A percentile compares a stretch with the other conserved stretches of the same genome.
These are phyloP conservation scores for Varanus komodoensis DNA, from an alignment of 2,113 vertebrate species.

Conservation along the genomic window DNA sequence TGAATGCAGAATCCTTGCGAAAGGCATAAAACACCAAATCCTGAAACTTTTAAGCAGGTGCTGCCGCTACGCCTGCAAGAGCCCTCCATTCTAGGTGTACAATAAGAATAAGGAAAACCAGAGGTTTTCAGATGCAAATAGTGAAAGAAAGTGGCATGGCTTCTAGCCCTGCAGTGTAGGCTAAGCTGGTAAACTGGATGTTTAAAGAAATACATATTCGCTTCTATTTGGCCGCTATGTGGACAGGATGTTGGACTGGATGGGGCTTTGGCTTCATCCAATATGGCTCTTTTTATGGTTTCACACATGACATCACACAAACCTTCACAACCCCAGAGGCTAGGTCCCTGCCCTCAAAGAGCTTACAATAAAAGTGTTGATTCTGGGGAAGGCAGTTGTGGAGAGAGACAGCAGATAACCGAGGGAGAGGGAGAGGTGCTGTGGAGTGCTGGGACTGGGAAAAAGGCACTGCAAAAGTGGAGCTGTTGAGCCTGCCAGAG, in stretches of 20 bases:
- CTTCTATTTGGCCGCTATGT: too few species aligned
- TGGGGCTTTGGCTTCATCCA: too few species aligned
- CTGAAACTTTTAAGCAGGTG: slow-evolving; percentile 62
- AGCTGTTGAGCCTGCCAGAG: too few species aligned
- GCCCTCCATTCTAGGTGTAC: slow-evolving; percentile 40
- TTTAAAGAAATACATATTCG: background rate
- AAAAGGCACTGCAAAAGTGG: too few species aligned
- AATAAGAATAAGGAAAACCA: slow-evolving; percentile 56
- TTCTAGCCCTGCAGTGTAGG: slow-evolving; percentile 21
- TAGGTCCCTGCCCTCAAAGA: too few species aligned
- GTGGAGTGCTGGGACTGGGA: too few species aligned
- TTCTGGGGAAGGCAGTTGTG: background rate
- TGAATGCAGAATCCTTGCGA: slow-evolving; percentile 65
- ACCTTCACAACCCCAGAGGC: background rate
- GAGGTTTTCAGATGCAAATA: slow-evolving; percentile 43
- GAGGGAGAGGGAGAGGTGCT: too few species aligned
- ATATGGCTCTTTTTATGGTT: too few species aligned
- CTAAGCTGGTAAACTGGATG: background rate
- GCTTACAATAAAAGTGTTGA: background rate
- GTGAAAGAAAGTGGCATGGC: slow-evolving; percentile 11
- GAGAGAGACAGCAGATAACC: background rate
- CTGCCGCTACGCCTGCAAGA: slow-evolving; percentile 59
- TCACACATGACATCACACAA: background rate
- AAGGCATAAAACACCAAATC: slow-evolving; percentile 50
- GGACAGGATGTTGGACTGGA: too few species aligned